Conservation (phyloP, 2,888 invertebrate genomes). For the Thereva unica region DNA sequence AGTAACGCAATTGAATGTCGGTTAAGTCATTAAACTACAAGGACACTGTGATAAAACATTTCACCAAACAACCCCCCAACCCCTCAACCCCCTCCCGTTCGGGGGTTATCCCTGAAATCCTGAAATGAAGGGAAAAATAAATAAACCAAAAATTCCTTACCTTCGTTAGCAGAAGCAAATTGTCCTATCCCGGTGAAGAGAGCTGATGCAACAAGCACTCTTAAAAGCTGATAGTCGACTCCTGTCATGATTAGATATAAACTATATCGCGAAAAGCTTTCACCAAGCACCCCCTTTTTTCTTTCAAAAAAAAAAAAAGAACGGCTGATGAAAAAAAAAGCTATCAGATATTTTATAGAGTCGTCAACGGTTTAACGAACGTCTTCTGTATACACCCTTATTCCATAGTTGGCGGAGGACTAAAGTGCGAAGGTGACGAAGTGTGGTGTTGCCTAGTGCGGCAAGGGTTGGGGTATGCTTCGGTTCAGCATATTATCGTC, state of each 20-base stretch:
- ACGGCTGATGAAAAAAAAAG: slow-evolving; percentile 7
- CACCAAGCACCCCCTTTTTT: slow-evolving; percentile 5
- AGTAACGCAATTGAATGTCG: too few relatives aligned
- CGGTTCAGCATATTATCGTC: slow-evolving; percentile 17
- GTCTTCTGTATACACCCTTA: slow-evolving; percentile 13
- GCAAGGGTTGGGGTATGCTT: slow-evolving; percentile 1
- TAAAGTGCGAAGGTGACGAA: slow-evolving; percentile 12
- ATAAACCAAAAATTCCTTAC: slow-evolving; percentile 1
- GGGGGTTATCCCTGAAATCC: too few relatives aligned
- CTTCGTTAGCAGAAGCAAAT: slow-evolving; percentile 32
- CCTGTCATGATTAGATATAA: slow-evolving; percentile 38
- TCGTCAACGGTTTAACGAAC: slow-evolving; percentile 1
- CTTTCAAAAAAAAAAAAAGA: slow-evolving; percentile 9
- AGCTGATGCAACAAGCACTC: slow-evolving; percentile 30
- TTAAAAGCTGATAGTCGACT: slow-evolving; percentile 18
- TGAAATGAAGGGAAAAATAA: too few relatives aligned
- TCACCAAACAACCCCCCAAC: too few relatives aligned
- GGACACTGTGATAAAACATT: too few relatives aligned
- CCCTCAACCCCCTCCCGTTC: too few relatives aligned
- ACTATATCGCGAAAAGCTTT: slow-evolving; percentile 50
- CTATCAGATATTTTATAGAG: slow-evolving; percentile 22
- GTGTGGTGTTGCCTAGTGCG: slow-evolving; percentile 7
- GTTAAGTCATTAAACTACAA: too few relatives aligned
- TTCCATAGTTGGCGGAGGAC: slow-evolving; percentile 4
- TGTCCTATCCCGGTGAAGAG: slow-evolving; percentile 17